These are phyloP conservation scores for Rhysida immarginata DNA, from an alignment of 1,140 invertebrate genomes.

Conservation along the genomic window DNA sequence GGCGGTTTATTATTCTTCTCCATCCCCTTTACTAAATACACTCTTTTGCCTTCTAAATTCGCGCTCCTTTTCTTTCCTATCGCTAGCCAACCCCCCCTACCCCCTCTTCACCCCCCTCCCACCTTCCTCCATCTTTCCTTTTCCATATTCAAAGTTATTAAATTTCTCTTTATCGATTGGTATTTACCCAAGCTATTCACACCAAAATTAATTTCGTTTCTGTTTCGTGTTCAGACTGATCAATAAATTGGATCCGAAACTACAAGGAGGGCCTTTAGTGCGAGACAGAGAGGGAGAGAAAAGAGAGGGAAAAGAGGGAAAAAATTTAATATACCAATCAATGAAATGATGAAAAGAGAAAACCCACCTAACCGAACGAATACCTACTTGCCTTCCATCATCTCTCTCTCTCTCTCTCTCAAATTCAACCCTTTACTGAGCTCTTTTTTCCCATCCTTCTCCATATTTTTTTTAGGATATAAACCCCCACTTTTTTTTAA, in stretches of 20 bases:
- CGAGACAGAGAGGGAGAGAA: neutral
- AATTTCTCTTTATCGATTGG: neutral
- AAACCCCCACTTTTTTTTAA: too few species aligned
- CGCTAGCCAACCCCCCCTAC: too few species aligned
- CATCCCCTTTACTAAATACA: too few species aligned
- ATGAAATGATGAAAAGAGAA: neutral
- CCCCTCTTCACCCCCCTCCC: neutral
- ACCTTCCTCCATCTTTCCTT: neutral
- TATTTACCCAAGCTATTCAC: neutral
- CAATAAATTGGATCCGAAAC: too few species aligned
- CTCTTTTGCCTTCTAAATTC: too few species aligned
- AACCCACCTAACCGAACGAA: too few species aligned
- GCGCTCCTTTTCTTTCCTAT: too few species aligned
- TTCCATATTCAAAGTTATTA: neutral
- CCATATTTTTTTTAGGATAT: neutral
- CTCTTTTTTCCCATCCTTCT: neutral
- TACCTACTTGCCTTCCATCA: too few species aligned
- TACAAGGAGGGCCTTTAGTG: too few species aligned
- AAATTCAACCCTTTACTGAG: neutral
- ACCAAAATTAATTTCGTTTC: neutral
- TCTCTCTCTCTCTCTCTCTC: too few species aligned
- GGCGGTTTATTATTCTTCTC: too few species aligned
- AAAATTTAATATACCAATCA: constrained; percentile 3
- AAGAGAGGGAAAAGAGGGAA: neutral
- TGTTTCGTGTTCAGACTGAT: neutral